Evolutionary conservation across 2,888 invertebrate species (phyloP).

Genomic region (Heliconius aoede): DNA sequence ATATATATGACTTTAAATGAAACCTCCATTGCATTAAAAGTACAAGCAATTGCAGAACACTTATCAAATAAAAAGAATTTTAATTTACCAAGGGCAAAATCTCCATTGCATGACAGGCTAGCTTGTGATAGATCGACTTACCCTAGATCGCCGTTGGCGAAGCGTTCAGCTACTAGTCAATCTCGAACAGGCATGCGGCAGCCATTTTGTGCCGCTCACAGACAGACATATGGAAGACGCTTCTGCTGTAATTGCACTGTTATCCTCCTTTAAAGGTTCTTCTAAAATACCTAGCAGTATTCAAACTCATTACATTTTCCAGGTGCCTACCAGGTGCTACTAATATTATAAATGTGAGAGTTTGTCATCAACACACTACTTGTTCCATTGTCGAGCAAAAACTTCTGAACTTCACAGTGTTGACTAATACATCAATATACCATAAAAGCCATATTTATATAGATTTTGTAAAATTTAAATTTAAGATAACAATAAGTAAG

Average conservation of each 20-base stretch:
- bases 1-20: constrained; percentile 47
- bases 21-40: constrained; percentile 54
- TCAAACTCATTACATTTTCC: constrained; percentile 25
- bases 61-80: constrained; percentile 74
- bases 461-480: too few relatives aligned
- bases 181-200: constrained; percentile 78
- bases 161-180: constrained; percentile 80
- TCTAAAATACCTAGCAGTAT: constrained; percentile 62
- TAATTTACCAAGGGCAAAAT: constrained; percentile 71
- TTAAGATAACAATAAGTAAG: too few relatives aligned
- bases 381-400: too few relatives aligned
- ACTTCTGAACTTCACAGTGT: too few relatives aligned
- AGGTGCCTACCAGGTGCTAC: not conserved
- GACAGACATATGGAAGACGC: constrained; percentile 71
- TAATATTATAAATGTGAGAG: too few relatives aligned
- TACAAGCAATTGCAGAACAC: constrained; percentile 67
- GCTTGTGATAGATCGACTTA: constrained; percentile 69
- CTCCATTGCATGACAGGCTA: constrained; percentile 70
- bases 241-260: constrained; percentile 76
- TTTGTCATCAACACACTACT: too few relatives aligned
- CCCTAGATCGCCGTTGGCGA: constrained; percentile 77
- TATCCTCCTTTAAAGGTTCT: constrained; percentile 74
- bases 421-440: too few relatives aligned
- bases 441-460: too few relatives aligned
- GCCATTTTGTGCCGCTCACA: constrained; percentile 69